Conservation (phyloP, 1,140 invertebrate genomes). For the Drosophila repleta region DNA sequence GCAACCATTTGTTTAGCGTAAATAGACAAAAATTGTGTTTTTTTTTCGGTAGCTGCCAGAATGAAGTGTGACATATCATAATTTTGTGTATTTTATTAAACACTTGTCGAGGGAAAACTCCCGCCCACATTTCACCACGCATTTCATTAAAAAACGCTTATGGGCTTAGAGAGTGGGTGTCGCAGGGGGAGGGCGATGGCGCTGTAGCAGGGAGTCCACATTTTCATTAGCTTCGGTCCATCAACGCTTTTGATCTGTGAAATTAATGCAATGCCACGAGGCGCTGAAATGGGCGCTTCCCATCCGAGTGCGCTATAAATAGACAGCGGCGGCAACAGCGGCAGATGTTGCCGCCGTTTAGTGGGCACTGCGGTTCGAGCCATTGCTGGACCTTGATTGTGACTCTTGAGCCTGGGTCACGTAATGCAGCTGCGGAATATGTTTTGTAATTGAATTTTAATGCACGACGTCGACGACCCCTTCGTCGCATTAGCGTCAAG, state of each 20-base stretch:
- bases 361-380: neutral
- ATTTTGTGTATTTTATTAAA: slow-evolving; percentile 43
- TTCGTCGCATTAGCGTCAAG: slow-evolving; percentile 73
- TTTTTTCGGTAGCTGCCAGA: slow-evolving; percentile 32
- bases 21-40: neutral
- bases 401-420: slow-evolving; percentile 59
- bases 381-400: slow-evolving; percentile 32
- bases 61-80: slow-evolving; percentile 35
- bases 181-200: neutral
- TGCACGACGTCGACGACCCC: slow-evolving; percentile 36
- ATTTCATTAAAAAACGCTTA: slow-evolving; percentile 77
- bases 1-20: slow-evolving; percentile 20
- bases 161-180: slow-evolving; percentile 5
- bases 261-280: slow-evolving; percentile 77
- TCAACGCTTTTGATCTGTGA: slow-evolving; percentile 71
- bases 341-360: slow-evolving; percentile 30
- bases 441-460: slow-evolving; percentile 75
- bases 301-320: slow-evolving; percentile 60
- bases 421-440: slow-evolving; percentile 67
- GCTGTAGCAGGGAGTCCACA: slow-evolving; percentile 22
- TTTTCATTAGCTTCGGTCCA: slow-evolving; percentile 74
- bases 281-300: slow-evolving; percentile 42
- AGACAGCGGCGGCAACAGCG: slow-evolving; percentile 47
- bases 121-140: slow-evolving; percentile 41
- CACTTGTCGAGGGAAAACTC: slow-evolving; percentile 51